These are phyloP conservation scores for Euglossa dilemma DNA, from an alignment of 1,140 invertebrate genomes.

Conservation along the genomic window DNA sequence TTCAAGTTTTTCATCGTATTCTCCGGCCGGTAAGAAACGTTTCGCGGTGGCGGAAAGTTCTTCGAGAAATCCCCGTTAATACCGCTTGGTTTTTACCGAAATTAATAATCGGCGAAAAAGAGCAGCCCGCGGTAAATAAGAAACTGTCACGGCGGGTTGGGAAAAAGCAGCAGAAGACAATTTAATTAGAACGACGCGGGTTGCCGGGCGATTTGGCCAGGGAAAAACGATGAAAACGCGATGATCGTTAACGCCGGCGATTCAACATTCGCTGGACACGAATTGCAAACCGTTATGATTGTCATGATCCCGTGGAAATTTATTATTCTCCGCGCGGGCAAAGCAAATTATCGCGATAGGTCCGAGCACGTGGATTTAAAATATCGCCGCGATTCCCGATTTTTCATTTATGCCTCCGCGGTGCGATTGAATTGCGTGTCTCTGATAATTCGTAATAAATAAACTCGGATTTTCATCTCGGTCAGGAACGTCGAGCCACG, in stretches of 20 bases:
- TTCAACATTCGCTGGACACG: slow-evolving; percentile 6
- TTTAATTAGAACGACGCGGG: slow-evolving; percentile 16
- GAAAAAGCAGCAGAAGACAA: neutral
- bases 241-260: slow-evolving; percentile 24
- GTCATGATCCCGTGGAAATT: neutral
- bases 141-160: neutral
- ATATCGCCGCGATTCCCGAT: neutral
- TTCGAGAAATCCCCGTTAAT: neutral
- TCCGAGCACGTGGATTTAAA: neutral
- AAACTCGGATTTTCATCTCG: too few species aligned
- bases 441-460: too few species aligned
- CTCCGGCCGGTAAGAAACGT: neutral
- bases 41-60: neutral
- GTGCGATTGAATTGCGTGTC: too few species aligned
- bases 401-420: neutral
- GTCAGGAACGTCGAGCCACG: too few species aligned
- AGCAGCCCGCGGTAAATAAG: neutral
- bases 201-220: neutral
- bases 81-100: neutral
- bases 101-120: neutral
- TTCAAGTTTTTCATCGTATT: too few species aligned
- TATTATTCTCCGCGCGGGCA: neutral
- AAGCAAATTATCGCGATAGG: slow-evolving; percentile 10
- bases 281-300: slow-evolving; percentile 21
- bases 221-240: slow-evolving; percentile 13